These are phyloP conservation scores for Chionodraco myersi DNA, from an alignment of 2,113 vertebrate species.

Conservation along the genomic window DNA sequence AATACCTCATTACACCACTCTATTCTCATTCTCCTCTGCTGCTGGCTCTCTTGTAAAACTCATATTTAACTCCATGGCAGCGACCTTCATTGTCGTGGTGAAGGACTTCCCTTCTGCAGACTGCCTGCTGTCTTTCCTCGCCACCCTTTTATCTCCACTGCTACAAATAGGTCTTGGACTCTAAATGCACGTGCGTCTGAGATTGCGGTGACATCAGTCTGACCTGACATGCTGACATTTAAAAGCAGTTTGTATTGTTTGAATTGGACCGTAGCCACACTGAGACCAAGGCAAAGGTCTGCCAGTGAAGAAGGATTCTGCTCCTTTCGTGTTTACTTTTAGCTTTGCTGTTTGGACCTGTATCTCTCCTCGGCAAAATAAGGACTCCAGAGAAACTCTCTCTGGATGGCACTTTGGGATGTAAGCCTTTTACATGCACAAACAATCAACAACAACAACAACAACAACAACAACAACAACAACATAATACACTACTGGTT, in stretches of 20 bases:
- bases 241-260: slow-evolving; percentile 22
- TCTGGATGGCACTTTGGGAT: neutral
- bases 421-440: too few species aligned
- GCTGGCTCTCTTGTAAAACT: slow-evolving; percentile 9
- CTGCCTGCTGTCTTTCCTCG: slow-evolving; percentile 1
- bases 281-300: slow-evolving; percentile 2
- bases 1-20: too few species aligned
- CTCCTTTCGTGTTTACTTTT: neutral
- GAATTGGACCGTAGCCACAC: slow-evolving; percentile 6
- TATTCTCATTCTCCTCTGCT: neutral
- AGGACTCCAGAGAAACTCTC: neutral
- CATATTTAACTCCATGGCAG: neutral
- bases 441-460: too few species aligned
- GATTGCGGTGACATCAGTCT: neutral
- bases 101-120: slow-evolving; percentile 28
- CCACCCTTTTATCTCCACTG: slow-evolving; percentile 45
- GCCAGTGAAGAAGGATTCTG: neutral
- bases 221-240: slow-evolving; percentile 57
- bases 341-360: accelerated
- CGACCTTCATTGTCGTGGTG: neutral
- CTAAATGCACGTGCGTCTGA: neutral
- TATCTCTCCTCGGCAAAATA: neutral
- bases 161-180: slow-evolving; percentile 48
- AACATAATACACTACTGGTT: too few species aligned
- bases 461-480: too few species aligned